A percentile compares a stretch with the other conserved stretches of the same genome.
Evolutionary conservation across 1,140 invertebrate genomes (phyloP).

Genomic region (Drosophila bocqueti): DNA sequence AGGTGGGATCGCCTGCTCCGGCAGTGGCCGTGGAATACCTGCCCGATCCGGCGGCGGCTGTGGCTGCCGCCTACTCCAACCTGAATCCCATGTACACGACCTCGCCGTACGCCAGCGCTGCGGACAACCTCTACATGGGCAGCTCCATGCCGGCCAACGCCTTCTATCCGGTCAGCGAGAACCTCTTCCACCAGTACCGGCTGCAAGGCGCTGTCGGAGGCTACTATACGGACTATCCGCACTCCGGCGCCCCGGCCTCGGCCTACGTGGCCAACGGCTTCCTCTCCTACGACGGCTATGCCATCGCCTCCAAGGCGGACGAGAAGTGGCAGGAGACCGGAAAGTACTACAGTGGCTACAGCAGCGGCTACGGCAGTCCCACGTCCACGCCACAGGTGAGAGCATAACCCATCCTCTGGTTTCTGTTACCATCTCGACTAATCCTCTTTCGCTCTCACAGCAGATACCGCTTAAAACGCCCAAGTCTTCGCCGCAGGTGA

Average conservation of each 20-base stretch:
- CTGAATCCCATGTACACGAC: constrained; percentile 92
- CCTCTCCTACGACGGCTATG: constrained; percentile 85
- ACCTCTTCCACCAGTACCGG: constrained; percentile 94
- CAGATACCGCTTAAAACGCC: constrained; percentile 83
- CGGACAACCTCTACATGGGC: constrained; percentile 90
- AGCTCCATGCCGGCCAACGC: constrained; percentile 87
- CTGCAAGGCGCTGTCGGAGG: constrained; percentile 87
- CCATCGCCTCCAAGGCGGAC: constrained; percentile 81
- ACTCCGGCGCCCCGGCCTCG: constrained; percentile 85
- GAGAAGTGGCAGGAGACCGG: constrained; percentile 84
- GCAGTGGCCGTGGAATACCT: constrained; percentile 88
- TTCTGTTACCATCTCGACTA: not conserved
- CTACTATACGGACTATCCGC: constrained; percentile 92
- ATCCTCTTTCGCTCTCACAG: constrained; percentile 27
- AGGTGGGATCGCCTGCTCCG: constrained; percentile 85
- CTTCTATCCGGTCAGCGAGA: constrained; percentile 93
- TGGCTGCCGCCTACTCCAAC: constrained; percentile 92
- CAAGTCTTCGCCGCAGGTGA: constrained; percentile 83
- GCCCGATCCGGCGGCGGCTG: constrained; percentile 89
- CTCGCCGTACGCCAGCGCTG: constrained; percentile 85
- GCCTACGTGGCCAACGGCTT: constrained; percentile 92
- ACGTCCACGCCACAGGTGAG: constrained; percentile 82
- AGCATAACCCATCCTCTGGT: not conserved
- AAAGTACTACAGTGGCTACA: constrained; percentile 83
- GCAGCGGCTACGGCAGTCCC: constrained; percentile 83